Percentiles rank a stretch among this genome's conserved stretches.
Evolutionary conservation across 2,113 vertebrate genomes (phyloP).

Genomic region (Apodemus speciosus): DNA sequence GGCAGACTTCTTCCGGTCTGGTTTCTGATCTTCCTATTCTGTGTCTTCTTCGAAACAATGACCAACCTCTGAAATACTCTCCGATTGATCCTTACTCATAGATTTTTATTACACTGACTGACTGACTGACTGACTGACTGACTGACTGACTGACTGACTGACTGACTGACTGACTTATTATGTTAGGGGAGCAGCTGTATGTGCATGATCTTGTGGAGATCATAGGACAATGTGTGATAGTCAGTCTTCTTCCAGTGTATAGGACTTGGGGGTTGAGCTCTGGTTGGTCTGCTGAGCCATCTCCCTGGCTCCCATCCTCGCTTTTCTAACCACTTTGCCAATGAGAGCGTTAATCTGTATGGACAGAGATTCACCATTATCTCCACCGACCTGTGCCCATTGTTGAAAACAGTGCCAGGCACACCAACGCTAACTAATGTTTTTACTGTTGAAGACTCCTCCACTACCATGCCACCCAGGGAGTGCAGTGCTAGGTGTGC

Average conservation of each 20-base stretch:
- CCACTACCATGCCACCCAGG: neutral
- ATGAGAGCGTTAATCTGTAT: neutral
- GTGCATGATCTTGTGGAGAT: neutral
- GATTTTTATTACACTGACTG: neutral
- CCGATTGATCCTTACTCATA: neutral
- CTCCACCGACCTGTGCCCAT: neutral
- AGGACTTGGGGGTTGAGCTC: neutral
- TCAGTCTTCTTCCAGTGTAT: neutral
- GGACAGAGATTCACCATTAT: neutral
- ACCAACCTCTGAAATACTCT: neutral
- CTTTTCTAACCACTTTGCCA: neutral
- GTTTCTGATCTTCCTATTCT: neutral
- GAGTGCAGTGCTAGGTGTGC: neutral
- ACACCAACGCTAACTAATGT: neutral
- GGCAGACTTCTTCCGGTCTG: neutral
- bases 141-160: neutral
- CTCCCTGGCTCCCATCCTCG: neutral
- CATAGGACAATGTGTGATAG: neutral
- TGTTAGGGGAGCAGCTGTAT: no score
- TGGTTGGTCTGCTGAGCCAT: neutral
- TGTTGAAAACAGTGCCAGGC: neutral
- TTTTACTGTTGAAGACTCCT: neutral
- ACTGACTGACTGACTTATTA: no score
- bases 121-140: neutral
- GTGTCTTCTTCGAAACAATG: neutral